Percentiles rank a stretch among this genome's conserved stretches.
Conservation (phyloP, 2,113 vertebrate genomes). For the Meriones unguiculatus region DNA sequence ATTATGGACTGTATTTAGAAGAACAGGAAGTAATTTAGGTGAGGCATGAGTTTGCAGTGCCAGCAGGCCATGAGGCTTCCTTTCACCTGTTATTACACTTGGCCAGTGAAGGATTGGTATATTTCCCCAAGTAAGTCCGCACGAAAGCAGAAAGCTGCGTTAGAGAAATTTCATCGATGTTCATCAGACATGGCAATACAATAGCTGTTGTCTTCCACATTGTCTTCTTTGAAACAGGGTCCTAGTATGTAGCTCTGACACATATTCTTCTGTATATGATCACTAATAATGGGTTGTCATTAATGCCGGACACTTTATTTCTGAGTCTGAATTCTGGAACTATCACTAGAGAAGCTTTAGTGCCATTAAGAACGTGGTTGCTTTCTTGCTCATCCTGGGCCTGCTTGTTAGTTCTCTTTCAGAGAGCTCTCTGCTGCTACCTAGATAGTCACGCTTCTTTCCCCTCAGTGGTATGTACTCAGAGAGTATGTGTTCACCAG, state of each 20-base stretch:
- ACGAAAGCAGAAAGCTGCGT: constrained; percentile 66
- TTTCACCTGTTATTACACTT: constrained; percentile 82
- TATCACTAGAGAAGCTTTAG: not conserved
- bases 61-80: constrained; percentile 77
- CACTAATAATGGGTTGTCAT: constrained; percentile 7
- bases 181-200: constrained; percentile 36
- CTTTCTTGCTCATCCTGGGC: not conserved
- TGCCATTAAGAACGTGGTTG: not conserved
- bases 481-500: not conserved
- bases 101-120: constrained; percentile 69
- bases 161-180: constrained; percentile 43
- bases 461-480: not conserved
- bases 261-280: constrained; percentile 33
- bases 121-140: constrained; percentile 66
- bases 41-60: constrained; percentile 70
- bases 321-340: not conserved
- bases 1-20: constrained; percentile 77
- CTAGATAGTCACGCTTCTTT: not conserved
- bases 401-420: not conserved
- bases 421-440: not conserved
- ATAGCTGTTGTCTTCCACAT: constrained; percentile 43
- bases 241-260: not conserved
- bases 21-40: constrained; percentile 78
- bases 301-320: not conserved
- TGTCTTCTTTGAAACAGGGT: not conserved